These are phyloP conservation scores for Eleginops maclovinus DNA, from an alignment of 2,113 vertebrate species.

Conservation along the genomic window DNA sequence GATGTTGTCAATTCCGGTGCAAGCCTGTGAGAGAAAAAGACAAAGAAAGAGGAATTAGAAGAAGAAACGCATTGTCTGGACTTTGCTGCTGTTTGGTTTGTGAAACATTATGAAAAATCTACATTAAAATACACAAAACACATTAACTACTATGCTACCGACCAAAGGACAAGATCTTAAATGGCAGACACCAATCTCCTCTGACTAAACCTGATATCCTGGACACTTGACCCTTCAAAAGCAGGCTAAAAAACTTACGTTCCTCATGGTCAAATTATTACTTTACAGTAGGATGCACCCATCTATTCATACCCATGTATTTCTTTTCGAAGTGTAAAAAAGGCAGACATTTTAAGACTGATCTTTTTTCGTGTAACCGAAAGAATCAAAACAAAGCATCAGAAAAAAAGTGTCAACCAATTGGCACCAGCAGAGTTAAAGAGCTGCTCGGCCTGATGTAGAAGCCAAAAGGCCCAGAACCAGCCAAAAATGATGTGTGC, in stretches of 20 bases:
- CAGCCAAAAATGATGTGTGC: neutral
- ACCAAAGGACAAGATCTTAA: neutral
- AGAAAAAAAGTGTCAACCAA: conserved; percentile 5
- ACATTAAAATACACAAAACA: neutral
- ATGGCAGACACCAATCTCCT: neutral
- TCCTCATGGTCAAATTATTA: neutral
- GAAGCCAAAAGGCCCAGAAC: neutral
- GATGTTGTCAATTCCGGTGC: conserved; percentile 99
- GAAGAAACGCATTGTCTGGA: conserved; percentile 20
- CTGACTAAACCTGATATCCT: neutral
- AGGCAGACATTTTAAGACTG: neutral
- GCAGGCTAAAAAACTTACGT: neutral
- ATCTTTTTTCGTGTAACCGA: neutral
- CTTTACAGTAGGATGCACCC: neutral
- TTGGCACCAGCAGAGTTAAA: neutral
- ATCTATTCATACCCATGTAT: neutral
- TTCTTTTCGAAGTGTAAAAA: neutral
- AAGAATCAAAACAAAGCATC: conserved; percentile 9
- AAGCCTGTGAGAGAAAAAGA: conserved; percentile 86
- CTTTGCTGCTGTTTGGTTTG: neutral
- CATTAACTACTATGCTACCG: neutral
- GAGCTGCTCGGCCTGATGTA: neutral
- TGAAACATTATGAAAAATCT: neutral
- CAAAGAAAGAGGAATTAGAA: conserved; percentile 12
- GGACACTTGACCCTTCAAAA: neutral